Conservation (phyloP, 2,797 vertebrate species). For the Platalea minor region DNA sequence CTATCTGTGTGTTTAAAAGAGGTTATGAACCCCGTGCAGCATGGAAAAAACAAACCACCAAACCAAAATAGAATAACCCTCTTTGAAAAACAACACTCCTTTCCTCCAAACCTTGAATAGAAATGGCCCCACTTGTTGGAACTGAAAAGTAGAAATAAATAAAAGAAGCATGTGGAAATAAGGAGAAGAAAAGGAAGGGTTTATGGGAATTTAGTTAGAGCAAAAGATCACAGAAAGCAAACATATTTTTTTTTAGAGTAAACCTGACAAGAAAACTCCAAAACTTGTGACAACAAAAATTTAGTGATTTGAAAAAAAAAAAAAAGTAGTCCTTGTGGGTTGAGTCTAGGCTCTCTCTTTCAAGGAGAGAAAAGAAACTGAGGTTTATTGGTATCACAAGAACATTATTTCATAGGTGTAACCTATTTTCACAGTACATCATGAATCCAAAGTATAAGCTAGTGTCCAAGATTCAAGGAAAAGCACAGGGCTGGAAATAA, state of each 20-base stretch:
- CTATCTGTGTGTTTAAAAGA: neutral
- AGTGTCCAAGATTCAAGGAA: neutral
- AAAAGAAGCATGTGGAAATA: neutral
- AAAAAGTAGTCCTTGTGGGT: neutral
- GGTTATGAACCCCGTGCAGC: neutral
- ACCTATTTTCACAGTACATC: neutral
- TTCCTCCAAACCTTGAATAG: neutral
- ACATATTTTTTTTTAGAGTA: neutral
- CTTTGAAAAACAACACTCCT: neutral
- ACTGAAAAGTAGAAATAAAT: neutral
- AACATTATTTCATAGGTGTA: neutral
- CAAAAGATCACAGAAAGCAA: neutral
- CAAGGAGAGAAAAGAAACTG: neutral
- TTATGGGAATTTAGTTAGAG: neutral
- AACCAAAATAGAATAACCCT: neutral
- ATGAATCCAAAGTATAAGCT: neutral
- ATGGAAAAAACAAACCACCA: neutral
- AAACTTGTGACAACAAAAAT: neutral
- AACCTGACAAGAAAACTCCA: neutral
- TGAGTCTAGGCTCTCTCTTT: neutral
- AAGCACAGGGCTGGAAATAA: neutral
- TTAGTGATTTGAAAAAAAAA: neutral
- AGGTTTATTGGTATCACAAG: neutral
- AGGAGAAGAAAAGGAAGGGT: neutral
- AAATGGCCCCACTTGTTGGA: neutral